Evolutionary conservation across 2,888 invertebrate species (phyloP).

Genomic region (Timema cristinae): DNA sequence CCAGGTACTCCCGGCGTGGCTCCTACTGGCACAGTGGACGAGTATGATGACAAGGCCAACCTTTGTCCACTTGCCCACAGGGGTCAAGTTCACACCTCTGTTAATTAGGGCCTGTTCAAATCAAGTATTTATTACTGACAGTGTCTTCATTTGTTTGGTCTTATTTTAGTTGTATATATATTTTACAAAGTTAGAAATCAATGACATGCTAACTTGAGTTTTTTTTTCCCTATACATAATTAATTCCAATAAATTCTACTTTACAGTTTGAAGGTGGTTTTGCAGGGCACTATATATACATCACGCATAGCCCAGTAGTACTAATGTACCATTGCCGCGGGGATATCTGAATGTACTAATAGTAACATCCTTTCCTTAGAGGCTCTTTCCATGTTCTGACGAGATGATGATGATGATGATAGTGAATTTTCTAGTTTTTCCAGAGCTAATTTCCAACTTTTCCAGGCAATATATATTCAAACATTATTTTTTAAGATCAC

Average conservation of each 20-base stretch:
- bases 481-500: too few relatives aligned
- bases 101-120: constrained; percentile 73
- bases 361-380: too few relatives aligned
- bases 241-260: not conserved
- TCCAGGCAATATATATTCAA: too few relatives aligned
- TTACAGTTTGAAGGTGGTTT: too few relatives aligned
- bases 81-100: constrained; percentile 96
- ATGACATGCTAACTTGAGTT: not conserved
- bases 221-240: not conserved
- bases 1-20: constrained; percentile 99
- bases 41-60: constrained; percentile 95
- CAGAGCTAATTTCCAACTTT: too few relatives aligned
- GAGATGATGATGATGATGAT: too few relatives aligned
- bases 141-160: not conserved
- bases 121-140: constrained; percentile 21
- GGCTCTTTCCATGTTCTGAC: too few relatives aligned
- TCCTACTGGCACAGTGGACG: constrained; percentile 92
- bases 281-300: too few relatives aligned
- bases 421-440: too few relatives aligned
- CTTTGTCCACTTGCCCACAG: constrained; percentile 98
- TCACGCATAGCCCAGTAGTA: too few relatives aligned
- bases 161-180: constrained; percentile 6
- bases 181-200: not conserved
- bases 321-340: too few relatives aligned
- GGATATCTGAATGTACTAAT: too few relatives aligned